Conservation (phyloP, 2,113 vertebrate genomes). For the Serilophus lunatus region DNA sequence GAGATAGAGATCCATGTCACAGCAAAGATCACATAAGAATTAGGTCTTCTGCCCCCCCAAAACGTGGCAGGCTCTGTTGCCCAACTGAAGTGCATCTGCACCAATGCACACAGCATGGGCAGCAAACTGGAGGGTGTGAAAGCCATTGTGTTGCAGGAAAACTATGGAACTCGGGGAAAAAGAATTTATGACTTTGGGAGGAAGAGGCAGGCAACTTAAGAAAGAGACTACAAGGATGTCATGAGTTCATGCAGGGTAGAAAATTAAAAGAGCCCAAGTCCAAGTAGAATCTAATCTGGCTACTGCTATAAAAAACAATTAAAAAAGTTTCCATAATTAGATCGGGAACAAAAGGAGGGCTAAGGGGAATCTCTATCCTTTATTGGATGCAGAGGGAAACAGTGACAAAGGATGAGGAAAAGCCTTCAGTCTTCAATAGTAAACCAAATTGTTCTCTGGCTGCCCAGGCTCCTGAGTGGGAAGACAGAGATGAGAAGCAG, state of each 20-base stretch:
- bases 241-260: not conserved
- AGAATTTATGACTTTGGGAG: not conserved
- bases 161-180: not conserved
- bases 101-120: not conserved
- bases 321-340: not conserved
- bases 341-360: not conserved
- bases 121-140: not conserved
- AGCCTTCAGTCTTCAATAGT: not conserved
- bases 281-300: not conserved
- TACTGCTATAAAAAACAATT: not conserved
- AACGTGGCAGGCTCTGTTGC: not conserved
- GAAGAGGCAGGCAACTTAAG: not conserved
- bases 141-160: not conserved
- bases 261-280: not conserved
- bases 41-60: not conserved
- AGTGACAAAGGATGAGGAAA: not conserved
- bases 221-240: not conserved
- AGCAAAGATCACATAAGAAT: not conserved
- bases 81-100: not conserved
- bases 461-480: not conserved
- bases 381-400: no score
- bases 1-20: not conserved
- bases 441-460: not conserved
- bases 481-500: not conserved
- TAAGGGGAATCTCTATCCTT: not conserved